Evolutionary conservation across 2,113 vertebrate genomes (phyloP), one percentile per base, ranked within the genome.

Genomic region (Atractosteus spatula): DNA sequence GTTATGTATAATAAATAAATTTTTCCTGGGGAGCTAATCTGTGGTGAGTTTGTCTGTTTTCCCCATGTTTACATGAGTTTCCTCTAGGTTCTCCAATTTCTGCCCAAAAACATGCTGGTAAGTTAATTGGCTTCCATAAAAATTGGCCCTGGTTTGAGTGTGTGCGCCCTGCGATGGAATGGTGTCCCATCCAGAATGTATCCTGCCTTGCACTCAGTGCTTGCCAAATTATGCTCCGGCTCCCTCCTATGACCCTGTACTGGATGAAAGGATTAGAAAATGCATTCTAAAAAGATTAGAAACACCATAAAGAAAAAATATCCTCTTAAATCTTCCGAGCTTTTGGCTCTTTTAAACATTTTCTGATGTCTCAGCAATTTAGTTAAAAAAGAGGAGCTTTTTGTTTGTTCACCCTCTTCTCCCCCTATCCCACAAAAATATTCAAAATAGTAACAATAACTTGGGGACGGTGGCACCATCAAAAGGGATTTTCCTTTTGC

Each of bases 401-500:
- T 51, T 66, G 10, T 73, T 44, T 54, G 42, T 64, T 59, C 43
- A 66, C 69, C 17, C 16, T 55, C 14, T 55, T 44, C n/a, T 44
- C 8, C 47, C 44, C 29, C 51, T 6, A 11, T 45, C 10, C 11
- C 17, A 41, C 29, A 63, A 7, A 11, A 7, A 56, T 44, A 41
- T 55, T n/a, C 3, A 59, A 66, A 73, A 67, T 47, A 16, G 54
- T 55, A 44, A 7, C 47, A 51, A 56, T 11, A 56, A 56, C 54
- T 8, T 55, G 12, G 68, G n/a, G 10, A 41, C 7, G 43, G 62
- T 16, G 44, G n/a, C 3, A 51, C 11, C 7, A 51, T 74, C 80
- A 77, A 1, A 80, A 85, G 3, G 82, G 85, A 73, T 77, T 75
- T 56, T 86, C 80, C 8, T 78, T 82, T 42, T 74, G 66, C 47